Evolutionary conservation across 2,888 invertebrate species (phyloP), one percentile per base, ranked within the genome.

Genomic region (Eustalomyia histrio): DNA sequence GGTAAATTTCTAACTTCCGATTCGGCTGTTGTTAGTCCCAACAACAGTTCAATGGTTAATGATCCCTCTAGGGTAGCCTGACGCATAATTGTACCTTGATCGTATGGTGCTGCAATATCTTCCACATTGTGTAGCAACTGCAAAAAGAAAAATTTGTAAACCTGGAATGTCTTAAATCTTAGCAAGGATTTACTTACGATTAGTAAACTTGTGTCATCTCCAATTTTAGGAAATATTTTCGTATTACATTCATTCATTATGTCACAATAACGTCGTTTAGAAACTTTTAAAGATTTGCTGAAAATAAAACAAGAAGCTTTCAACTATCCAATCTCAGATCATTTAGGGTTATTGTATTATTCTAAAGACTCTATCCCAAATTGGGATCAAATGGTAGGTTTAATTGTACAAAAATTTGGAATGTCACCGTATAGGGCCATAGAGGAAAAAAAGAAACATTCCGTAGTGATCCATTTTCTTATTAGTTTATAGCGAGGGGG

Each of bases 121-220:
- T 86, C 68, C 0, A 87, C 86, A 79, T 87, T 86, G 39, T 90
- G 90, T 0, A 90, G 24, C 55, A 84, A 88, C 90, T 90, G 6
- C 10, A 39, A 39, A 12, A 10, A 21, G 52, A 35, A 39, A 18
- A 50, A 55, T 14, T 55, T n/a, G 1, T 47, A 47, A 47, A 43
- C 2, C 8, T 17, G 14, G 12, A 57, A 14, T 9, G 1, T 43
- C 9, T 29, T 47, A 29, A 10, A 17, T 21, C 21, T 21, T 3
- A 21, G 21, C 2, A 21, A 2, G 21, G 21, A 14, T 1, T 24
- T 17, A 60, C 76, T 74, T 82, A 83, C 83, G 50, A 84, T 68
- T 29, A 47, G 55, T 17, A 84, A 39, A 4, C 17, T 67, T 0
- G 67, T 57, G 0, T 65, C 57, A 24, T 79, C 80, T 8, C 33